Conservation (phyloP, 2,797 vertebrate species). For the Onychomys leucogaster region DNA sequence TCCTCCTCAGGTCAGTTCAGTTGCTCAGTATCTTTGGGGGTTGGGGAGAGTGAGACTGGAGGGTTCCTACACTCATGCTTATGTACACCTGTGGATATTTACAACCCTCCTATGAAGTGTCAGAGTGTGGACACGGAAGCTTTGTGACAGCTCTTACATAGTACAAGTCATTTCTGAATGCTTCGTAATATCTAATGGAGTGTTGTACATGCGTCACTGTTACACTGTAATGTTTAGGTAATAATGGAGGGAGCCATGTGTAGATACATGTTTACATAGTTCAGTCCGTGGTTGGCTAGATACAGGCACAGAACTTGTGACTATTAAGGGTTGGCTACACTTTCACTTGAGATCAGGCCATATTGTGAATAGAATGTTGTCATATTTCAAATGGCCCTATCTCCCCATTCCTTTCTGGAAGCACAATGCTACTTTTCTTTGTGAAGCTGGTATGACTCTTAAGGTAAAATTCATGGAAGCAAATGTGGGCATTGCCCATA, state of each 20-base stretch:
- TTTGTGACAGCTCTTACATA: background rate
- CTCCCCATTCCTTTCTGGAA: background rate
- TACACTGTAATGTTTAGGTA: background rate
- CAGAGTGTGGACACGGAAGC: background rate
- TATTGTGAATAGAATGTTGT: background rate
- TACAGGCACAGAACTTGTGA: background rate
- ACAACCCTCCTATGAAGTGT: background rate
- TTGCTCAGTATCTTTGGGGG: too few species aligned
- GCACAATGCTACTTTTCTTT: background rate
- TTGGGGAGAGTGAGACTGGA: background rate
- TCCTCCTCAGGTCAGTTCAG: background rate
- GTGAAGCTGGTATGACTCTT: background rate
- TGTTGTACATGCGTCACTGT: background rate
- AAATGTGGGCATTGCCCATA: fast-evolving
- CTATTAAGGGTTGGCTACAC: background rate
- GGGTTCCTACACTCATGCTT: background rate
- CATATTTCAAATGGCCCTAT: background rate
- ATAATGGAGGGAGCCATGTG: background rate
- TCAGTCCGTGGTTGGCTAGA: background rate
- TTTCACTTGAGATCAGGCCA: background rate
- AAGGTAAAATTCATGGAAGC: background rate
- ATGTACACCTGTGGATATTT: too few species aligned
- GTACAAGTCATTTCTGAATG: background rate
- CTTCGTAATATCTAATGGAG: background rate
- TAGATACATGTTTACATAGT: background rate